Conservation (phyloP, 2,888 invertebrate species). For the Augiades crinisus region DNA sequence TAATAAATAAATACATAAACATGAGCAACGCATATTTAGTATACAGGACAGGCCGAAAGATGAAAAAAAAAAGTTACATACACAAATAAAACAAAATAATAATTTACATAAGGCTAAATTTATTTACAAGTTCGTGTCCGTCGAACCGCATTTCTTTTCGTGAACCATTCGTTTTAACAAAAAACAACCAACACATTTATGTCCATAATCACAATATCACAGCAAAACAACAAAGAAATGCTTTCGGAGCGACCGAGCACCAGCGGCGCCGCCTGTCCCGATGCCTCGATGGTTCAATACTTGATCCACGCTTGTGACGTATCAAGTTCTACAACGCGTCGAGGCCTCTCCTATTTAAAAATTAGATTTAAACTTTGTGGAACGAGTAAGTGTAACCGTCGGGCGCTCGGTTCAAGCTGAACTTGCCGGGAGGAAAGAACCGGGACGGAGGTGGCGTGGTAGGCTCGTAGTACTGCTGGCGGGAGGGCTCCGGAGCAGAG, state of each 20-base stretch:
- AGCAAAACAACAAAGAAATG: constrained; percentile 78
- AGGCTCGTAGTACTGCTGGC: constrained; percentile 77
- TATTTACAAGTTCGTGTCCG: constrained; percentile 73
- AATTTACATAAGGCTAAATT: constrained; percentile 48
- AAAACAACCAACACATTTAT: constrained; percentile 57
- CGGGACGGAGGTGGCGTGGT: constrained; percentile 87
- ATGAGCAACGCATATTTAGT: too few relatives aligned
- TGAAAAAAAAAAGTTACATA: too few relatives aligned
- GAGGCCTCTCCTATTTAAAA: constrained; percentile 50
- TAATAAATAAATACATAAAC: too few relatives aligned
- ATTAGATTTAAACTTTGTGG: constrained; percentile 82
- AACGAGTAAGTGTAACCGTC: constrained; percentile 94
- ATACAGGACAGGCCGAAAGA: too few relatives aligned
- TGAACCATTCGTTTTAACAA: constrained; percentile 55
- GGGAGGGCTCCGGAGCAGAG: constrained; percentile 44
- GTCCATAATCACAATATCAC: constrained; percentile 80
- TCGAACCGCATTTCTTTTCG: constrained; percentile 48
- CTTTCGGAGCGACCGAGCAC: constrained; percentile 57
- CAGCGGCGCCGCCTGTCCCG: constrained; percentile 49
- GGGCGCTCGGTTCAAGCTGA: constrained; percentile 92
- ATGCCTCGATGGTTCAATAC: constrained; percentile 73
- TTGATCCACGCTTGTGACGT: constrained; percentile 48
- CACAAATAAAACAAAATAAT: constrained; percentile 16
- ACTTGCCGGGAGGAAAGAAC: constrained; percentile 92
- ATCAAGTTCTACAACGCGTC: constrained; percentile 62